phyloP scores from a whole-genome alignment of 2,888 invertebrate species.

The Homarus gammarus region DNA sequence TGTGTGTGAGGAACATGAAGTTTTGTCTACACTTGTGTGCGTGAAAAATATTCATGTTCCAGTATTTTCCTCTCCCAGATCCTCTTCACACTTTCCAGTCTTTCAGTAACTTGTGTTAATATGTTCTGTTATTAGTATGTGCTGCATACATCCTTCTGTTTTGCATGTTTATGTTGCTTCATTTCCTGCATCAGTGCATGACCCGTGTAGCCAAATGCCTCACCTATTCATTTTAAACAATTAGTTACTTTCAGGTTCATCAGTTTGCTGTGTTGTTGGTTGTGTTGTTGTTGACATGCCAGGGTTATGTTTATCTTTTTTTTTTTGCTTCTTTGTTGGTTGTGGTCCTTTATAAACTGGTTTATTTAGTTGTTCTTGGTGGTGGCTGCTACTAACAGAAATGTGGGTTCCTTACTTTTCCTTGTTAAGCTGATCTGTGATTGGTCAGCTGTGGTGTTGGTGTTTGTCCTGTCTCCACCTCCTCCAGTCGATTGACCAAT shows the following conservation, averaged over 20 bases:
- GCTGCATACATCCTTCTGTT: constrained; percentile 6
- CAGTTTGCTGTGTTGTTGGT: neutral
- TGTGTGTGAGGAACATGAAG: constrained; percentile 4
- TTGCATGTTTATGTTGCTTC: constrained; percentile 17
- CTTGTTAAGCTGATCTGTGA: constrained; percentile 48
- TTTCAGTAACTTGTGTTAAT: neutral
- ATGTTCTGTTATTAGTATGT: neutral
- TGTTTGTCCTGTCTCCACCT: constrained; percentile 64
- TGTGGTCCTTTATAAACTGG: neutral
- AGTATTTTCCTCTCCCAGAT: neutral
- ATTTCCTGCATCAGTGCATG: constrained; percentile 40
- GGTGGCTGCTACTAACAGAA: constrained; percentile 57
- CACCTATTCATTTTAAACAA: neutral
- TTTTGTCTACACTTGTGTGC: neutral
- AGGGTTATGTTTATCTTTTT: neutral
- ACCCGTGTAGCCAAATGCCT: constrained; percentile 16
- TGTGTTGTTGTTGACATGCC: constrained; percentile 13
- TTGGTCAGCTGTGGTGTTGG: constrained; percentile 65
- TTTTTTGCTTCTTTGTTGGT: constrained; percentile 15
- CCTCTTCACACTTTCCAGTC: neutral
- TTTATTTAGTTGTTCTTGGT: constrained; percentile 25
- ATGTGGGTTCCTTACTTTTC: constrained; percentile 51
- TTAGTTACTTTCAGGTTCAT: constrained; percentile 34
- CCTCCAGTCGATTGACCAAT: constrained; percentile 53
- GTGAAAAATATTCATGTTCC: neutral